These are phyloP conservation scores for Chloroceryle amazona DNA, from an alignment of 2,797 vertebrate species.

Conservation along the genomic window DNA sequence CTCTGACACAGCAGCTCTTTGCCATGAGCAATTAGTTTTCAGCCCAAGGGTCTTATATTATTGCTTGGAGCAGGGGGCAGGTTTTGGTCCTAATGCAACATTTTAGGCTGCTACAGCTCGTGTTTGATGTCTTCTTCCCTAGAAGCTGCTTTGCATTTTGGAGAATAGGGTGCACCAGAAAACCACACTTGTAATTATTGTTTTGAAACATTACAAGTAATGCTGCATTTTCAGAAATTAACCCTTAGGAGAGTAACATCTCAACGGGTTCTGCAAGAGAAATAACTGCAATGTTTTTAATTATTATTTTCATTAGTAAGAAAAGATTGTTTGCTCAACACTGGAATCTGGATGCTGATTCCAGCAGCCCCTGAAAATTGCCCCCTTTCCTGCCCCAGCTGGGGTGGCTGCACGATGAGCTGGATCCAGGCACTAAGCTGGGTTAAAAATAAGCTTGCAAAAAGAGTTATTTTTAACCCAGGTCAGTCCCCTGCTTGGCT, in stretches of 20 bases:
- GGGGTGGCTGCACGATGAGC: neutral
- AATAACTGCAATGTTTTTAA: neutral
- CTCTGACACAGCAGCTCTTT: neutral
- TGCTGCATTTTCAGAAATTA: neutral
- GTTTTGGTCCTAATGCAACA: neutral
- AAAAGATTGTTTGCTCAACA: neutral
- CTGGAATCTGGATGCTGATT: neutral
- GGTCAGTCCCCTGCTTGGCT: neutral
- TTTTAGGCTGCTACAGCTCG: neutral
- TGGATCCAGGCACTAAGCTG: neutral
- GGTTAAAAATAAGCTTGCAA: constrained; percentile 42
- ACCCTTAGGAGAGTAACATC: neutral
- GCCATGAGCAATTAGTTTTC: neutral
- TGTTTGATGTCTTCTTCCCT: neutral
- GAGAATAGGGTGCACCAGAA: neutral
- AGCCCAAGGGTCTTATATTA: neutral
- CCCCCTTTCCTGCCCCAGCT: neutral
- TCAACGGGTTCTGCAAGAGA: neutral
- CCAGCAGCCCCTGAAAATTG: neutral
- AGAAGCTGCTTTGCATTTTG: neutral
- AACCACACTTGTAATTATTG: neutral
- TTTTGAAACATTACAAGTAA: neutral
- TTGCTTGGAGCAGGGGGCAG: neutral
- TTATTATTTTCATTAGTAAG: neutral
- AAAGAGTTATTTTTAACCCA: constrained; percentile 47